These are phyloP conservation scores for Siniperca undulata DNA, from an alignment of 2,797 vertebrate genomes.

Conservation along the genomic window DNA sequence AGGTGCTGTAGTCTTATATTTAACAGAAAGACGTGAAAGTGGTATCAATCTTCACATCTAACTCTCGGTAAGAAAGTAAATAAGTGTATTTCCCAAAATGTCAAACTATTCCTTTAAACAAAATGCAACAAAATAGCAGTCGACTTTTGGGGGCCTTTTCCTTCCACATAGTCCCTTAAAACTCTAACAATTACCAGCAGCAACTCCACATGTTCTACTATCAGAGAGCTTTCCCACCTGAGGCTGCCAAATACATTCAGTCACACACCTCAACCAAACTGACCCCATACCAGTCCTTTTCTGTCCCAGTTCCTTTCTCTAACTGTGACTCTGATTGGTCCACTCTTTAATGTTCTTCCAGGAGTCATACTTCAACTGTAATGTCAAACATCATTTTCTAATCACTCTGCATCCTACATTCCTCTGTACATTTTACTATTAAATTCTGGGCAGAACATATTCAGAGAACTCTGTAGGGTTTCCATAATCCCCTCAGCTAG, in stretches of 20 bases:
- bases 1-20: not conserved
- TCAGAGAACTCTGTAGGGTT: constrained; percentile 41
- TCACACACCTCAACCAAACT: not conserved
- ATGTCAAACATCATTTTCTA: not conserved
- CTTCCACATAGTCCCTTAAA: not conserved
- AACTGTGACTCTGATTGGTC: not conserved
- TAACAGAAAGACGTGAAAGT: too few relatives aligned
- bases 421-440: constrained; percentile 6
- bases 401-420: constrained; percentile 8
- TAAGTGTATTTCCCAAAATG: not conserved
- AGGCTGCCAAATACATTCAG: constrained; percentile 11
- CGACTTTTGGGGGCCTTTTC: not conserved
- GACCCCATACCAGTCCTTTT: not conserved
- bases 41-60: not conserved
- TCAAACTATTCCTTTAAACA: not conserved
- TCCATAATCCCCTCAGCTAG: constrained; percentile 49
- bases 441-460: constrained; percentile 35
- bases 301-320: not conserved
- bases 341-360: not conserved
- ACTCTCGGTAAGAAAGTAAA: not conserved
- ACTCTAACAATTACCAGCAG: not conserved
- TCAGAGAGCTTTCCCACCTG: constrained; percentile 3
- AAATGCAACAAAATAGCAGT: not conserved
- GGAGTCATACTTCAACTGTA: not conserved
- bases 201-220: constrained; percentile 5